phyloP scores from a whole-genome alignment of 2,888 invertebrate species.

The Molorchus minor region DNA sequence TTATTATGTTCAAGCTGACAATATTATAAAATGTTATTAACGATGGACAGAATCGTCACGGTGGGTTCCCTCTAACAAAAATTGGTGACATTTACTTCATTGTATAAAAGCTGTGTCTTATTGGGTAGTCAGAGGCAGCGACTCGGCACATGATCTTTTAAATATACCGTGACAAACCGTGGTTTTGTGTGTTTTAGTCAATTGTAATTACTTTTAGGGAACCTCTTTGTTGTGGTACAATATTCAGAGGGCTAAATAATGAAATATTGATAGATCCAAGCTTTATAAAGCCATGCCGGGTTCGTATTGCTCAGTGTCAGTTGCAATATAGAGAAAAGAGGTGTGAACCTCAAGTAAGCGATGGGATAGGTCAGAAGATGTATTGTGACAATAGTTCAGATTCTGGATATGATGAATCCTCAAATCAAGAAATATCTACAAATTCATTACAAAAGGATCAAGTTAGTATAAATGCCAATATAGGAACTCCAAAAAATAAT shows the following conservation, averaged over 20 bases:
- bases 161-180: too few relatives aligned
- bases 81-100: too few relatives aligned
- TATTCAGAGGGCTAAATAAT: not conserved
- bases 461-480: conserved; percentile 52
- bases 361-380: conserved; percentile 55
- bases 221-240: not conserved
- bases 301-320: not conserved
- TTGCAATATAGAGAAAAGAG: conserved; percentile 10
- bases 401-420: conserved; percentile 77
- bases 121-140: too few relatives aligned
- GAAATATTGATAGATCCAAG: not conserved
- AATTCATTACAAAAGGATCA: conserved; percentile 46
- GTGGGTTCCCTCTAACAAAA: too few relatives aligned
- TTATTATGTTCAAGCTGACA: too few relatives aligned
- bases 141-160: too few relatives aligned
- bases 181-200: too few relatives aligned
- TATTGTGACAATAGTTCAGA: conserved; percentile 76
- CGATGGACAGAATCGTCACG: too few relatives aligned
- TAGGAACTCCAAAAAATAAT: conserved; percentile 49
- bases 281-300: not conserved
- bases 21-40: too few relatives aligned
- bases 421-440: conserved; percentile 63
- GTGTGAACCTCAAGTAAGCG: conserved; percentile 16
- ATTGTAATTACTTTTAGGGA: not conserved
- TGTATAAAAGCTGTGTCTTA: too few relatives aligned